Base-by-base conservation (phyloP, 2,888 invertebrate genomes). In the Macrosiphum euphorbiae region DNA sequence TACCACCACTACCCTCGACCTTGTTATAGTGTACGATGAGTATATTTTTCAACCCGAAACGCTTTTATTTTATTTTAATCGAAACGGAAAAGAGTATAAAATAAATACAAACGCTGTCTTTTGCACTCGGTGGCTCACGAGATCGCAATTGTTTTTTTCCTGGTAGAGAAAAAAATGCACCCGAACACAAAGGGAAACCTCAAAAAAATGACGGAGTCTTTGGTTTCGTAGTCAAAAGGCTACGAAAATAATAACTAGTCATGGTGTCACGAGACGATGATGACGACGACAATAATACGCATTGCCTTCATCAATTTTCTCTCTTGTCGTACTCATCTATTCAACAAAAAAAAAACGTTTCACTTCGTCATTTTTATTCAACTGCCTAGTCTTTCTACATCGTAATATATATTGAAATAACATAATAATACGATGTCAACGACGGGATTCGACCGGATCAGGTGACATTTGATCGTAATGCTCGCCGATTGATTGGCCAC, bases 41-140 rank as follows among this genome's bases (percentile, higher is more conserved):
- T 16, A 61, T 88, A 67, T 61, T 61, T 47, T 87, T 90, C 89
- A 4, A 61, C 47, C 47, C 61, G 61, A 13, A 61, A 41, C 24
- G 13, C 20, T 90, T 90, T 90, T 61, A 44, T 90, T 90, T 90
- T 20, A 47, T 67, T 90, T 90, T 44, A 67, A 78, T 67, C 90
- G 67, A 55, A 88, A 88, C 87, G 20, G 35, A 78, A 67, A 90
- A 50, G n/a, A n/a, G n/a, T 61, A 90, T 41, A 26, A 28, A 90
- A 61, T 61, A n/a, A 90, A 61, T 47, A 88, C 44, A 44, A 58
- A 58, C 44, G 58, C 28, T 41, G 88, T 61, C 61, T 67, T 67
- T 44, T 24, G 44, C 90, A 35, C 61, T 44, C 44, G 28, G 24
- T 24, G 47, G 20, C 8, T 78, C 20, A n/a, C 61, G 47, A n/a